Evolutionary conservation across 2,113 vertebrate genomes (phyloP), one percentile per base, ranked within the genome.

Genomic region (Hypomesus transpacificus): DNA sequence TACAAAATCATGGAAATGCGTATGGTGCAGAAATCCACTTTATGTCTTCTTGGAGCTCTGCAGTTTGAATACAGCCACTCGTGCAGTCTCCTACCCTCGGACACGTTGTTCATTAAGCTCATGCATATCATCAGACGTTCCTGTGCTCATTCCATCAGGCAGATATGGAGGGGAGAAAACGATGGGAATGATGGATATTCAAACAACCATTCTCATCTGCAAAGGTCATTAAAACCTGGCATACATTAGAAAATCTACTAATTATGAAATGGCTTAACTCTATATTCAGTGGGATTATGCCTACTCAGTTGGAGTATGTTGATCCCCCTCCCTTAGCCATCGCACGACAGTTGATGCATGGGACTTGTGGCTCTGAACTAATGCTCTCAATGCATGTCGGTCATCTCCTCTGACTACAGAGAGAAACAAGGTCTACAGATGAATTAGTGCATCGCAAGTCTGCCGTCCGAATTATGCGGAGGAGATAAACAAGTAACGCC

Each of bases 221-320:
- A 87, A 87, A 92, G 89, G 86, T 92, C 88, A 91, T 92, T 90
- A 88, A 89, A 89, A 87, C 73, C 82, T 84, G 76, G 86, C 87
- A 87, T 90, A 89, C 87, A 89, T 91, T 91, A 89, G 86, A 87
- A 89, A 91, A 87, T 85, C 88, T 85, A 80, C 88, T 93, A 91
- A 92, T 92, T 92, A 91, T 91, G 89, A 90, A 90, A 90, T 88
- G 87, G 87, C 90, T 91, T 91, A 91, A 89, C 89, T 90, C 83
- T 87, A 89, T 86, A 89, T 90, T 88, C 82, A 89, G 82, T 76
- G 80, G 90, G 90, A 91, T 90, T 91, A 91, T 87, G 87, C 85
- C 89, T 88, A 77, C 89, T 89, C 88, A 85, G 88, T 89, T 87
- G 80, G 90, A 91, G 83, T 86, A 86, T 88, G 87, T 87, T 90